phyloP scores from a whole-genome alignment of 1,140 invertebrate genomes.

The Calycopis cecrops region DNA sequence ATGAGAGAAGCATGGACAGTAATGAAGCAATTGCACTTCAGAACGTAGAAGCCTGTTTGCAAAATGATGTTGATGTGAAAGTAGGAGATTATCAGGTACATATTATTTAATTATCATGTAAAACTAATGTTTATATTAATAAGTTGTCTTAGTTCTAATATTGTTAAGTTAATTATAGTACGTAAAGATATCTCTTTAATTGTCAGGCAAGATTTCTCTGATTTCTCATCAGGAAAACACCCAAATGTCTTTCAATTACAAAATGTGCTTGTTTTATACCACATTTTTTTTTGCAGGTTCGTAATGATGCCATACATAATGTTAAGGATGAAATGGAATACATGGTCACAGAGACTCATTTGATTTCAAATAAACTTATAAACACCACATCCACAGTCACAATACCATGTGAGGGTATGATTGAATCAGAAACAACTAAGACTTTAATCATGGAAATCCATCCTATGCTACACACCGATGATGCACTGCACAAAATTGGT shows the following conservation, averaged over 20 bases:
- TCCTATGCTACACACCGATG: slow-evolving; percentile 35
- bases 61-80: slow-evolving; percentile 50
- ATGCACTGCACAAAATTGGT: slow-evolving; percentile 35
- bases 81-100: slow-evolving; percentile 41
- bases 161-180: no score
- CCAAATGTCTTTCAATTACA: neutral
- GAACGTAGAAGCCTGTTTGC: slow-evolving; percentile 57
- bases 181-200: no score
- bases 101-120: slow-evolving; percentile 6
- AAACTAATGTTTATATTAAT: neutral
- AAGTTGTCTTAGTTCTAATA: no score
- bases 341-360: slow-evolving; percentile 55
- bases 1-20: slow-evolving; percentile 55
- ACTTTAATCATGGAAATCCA: slow-evolving; percentile 63
- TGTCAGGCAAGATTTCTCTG: no score
- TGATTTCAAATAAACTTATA: slow-evolving; percentile 61
- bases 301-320: slow-evolving; percentile 19
- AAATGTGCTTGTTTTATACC: neutral
- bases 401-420: slow-evolving; percentile 41
- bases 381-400: slow-evolving; percentile 56
- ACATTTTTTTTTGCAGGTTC: slow-evolving; percentile 12
- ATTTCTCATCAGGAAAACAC: no score
- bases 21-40: slow-evolving; percentile 48
- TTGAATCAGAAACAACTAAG: slow-evolving; percentile 48
- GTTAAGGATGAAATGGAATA: slow-evolving; percentile 53